phyloP scores from a whole-genome alignment of 2,797 vertebrate species.

The Melanotaenia maccullochi region DNA sequence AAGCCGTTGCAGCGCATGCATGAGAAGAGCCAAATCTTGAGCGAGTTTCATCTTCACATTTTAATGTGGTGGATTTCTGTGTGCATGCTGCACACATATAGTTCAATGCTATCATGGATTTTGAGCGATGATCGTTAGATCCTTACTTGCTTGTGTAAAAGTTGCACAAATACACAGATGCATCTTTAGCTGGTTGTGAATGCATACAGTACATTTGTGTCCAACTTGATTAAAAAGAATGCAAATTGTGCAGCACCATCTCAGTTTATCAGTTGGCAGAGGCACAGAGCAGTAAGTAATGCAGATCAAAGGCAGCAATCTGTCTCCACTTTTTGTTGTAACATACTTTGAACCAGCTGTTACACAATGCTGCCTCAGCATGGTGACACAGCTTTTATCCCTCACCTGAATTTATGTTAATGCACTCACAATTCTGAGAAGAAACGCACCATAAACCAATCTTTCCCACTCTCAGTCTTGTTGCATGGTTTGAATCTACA shows the following conservation, averaged over 20 bases:
- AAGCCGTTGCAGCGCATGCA: conserved; percentile 53
- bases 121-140: background rate
- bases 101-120: conserved; percentile 14
- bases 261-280: conserved; percentile 19
- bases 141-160: conserved; percentile 8
- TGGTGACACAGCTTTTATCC: conserved; percentile 73
- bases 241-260: background rate
- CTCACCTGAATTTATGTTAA: conserved; percentile 65
- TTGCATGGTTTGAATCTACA: conserved; percentile 27
- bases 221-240: conserved; percentile 4
- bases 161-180: background rate
- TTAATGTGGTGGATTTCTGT: conserved; percentile 39
- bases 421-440: conserved; percentile 63
- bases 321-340: conserved; percentile 43
- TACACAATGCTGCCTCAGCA: conserved; percentile 61
- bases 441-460: conserved; percentile 64
- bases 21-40: conserved; percentile 49
- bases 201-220: background rate
- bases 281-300: conserved; percentile 26
- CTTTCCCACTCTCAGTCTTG: conserved; percentile 47
- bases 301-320: conserved; percentile 51
- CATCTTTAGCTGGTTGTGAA: conserved; percentile 1
- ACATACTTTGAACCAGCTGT: conserved; percentile 53
- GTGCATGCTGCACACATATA: conserved; percentile 20
- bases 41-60: conserved; percentile 47